Conservation (phyloP, 2,113 vertebrate genomes). For the Accipiter virgatus region DNA sequence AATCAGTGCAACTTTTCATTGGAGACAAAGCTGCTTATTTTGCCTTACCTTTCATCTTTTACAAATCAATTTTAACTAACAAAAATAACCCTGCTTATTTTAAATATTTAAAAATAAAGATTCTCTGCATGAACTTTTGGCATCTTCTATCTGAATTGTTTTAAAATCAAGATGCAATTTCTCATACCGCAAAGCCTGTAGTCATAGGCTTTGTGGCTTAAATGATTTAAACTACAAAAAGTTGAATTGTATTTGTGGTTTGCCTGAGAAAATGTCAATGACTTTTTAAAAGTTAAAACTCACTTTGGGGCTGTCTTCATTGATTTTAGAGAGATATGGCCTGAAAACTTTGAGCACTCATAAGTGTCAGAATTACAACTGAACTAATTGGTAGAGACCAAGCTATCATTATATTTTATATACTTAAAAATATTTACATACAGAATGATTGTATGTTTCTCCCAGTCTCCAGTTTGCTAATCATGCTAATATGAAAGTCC, state of each 20-base stretch:
- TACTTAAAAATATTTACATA: not conserved
- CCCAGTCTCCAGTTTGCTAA: not conserved
- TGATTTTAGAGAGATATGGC: not conserved
- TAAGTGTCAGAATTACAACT: not conserved
- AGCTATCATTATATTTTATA: not conserved
- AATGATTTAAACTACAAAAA: not conserved
- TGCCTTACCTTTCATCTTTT: not conserved
- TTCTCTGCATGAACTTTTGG: not conserved
- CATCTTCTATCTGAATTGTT: not conserved
- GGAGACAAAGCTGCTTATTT: not conserved
- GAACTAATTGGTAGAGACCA: not conserved
- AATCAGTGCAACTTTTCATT: not conserved
- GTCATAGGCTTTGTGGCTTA: not conserved
- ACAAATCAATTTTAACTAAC: not conserved
- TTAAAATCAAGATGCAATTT: not conserved
- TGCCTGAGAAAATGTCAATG: not conserved
- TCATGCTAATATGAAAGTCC: not conserved
- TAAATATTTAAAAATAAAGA: not conserved
- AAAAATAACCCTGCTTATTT: fast-evolving
- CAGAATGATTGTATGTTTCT: not conserved
- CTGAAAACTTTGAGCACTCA: not conserved
- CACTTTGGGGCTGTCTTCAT: not conserved
- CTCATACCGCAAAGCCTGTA: not conserved
- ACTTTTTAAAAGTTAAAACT: not conserved
- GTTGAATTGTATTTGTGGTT: not conserved